Percentiles rank a stretch among this genome's conserved stretches.
Evolutionary conservation across 1,140 invertebrate species (phyloP).

Genomic region (Campodea augens): DNA sequence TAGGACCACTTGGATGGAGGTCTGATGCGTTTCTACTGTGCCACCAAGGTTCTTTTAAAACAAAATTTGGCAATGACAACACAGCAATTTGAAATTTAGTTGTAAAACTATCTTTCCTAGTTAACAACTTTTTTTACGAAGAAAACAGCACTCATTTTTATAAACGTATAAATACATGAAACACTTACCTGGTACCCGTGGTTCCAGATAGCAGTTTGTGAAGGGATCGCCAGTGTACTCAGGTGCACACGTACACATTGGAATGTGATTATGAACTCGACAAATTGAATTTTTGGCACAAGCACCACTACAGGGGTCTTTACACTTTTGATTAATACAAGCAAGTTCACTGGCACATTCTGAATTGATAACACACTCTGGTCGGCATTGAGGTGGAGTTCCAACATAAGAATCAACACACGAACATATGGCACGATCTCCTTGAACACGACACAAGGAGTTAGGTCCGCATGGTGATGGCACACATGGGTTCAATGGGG

Average conservation of each 20-base stretch:
- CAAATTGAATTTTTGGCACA: conserved; percentile 67
- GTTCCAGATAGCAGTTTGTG: conserved; percentile 42
- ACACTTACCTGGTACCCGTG: conserved; percentile 36
- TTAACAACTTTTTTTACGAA: neutral
- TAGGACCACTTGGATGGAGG: no score
- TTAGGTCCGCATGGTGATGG: conserved; percentile 65
- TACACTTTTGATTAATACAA: conserved; percentile 53
- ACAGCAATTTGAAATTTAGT: no score
- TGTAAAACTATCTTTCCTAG: neutral
- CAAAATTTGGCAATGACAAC: no score
- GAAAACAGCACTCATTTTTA: conserved; percentile 2
- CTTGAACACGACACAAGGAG: conserved; percentile 49
- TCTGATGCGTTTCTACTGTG: no score
- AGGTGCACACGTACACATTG: conserved; percentile 51
- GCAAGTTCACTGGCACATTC: conserved; percentile 56
- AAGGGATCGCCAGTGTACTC: conserved; percentile 67
- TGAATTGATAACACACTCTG: conserved; percentile 55
- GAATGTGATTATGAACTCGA: conserved; percentile 49
- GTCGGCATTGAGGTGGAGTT: conserved; percentile 56
- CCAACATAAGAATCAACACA: conserved; percentile 61
- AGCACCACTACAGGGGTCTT: conserved; percentile 59
- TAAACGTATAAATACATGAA: conserved; percentile 7
- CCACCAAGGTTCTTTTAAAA: no score
- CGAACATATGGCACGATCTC: conserved; percentile 49
- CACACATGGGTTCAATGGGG: conserved; percentile 39